Conservation (phyloP, 2,888 invertebrate species). For the Prosopocoilus inquinatus region DNA sequence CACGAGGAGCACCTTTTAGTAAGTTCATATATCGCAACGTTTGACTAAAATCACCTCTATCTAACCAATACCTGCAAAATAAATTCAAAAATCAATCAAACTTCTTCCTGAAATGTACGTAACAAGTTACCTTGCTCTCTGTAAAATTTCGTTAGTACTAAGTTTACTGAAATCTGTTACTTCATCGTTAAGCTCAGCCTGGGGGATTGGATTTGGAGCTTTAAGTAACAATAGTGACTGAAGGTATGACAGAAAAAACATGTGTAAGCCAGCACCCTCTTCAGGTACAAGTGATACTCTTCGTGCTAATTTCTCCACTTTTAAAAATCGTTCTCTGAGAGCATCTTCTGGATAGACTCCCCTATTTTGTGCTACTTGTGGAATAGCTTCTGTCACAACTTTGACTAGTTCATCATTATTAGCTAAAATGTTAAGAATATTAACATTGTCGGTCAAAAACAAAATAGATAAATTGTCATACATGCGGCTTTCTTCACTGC, state of each 20-base stretch:
- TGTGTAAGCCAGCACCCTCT: conserved; percentile 78
- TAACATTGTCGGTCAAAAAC: background rate
- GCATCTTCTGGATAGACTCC: conserved; percentile 90
- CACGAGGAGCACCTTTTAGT: conserved; percentile 82
- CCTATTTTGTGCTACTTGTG: conserved; percentile 69
- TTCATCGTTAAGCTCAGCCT: conserved; percentile 69
- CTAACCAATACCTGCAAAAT: conserved; percentile 72
- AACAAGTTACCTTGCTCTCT: conserved; percentile 73
- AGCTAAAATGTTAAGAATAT: conserved; percentile 48
- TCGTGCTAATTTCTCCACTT: conserved; percentile 76
- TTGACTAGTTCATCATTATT: conserved; percentile 77
- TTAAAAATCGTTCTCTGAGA: conserved; percentile 79
- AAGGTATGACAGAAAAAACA: conserved; percentile 83
- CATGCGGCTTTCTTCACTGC: conserved; percentile 75
- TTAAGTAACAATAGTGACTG: conserved; percentile 82
- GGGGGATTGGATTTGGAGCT: conserved; percentile 66
- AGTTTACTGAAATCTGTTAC: conserved; percentile 70
- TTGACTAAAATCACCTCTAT: conserved; percentile 82
- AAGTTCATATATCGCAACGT: conserved; percentile 85
- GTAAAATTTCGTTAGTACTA: conserved; percentile 85
- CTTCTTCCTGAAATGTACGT: background rate
- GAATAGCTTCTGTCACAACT: conserved; percentile 75
- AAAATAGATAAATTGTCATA: conserved; percentile 42
- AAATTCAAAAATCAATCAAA: background rate
- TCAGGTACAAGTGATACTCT: conserved; percentile 86